Conservation (phyloP, 2,888 invertebrate genomes). For the Netelia virgata region DNA sequence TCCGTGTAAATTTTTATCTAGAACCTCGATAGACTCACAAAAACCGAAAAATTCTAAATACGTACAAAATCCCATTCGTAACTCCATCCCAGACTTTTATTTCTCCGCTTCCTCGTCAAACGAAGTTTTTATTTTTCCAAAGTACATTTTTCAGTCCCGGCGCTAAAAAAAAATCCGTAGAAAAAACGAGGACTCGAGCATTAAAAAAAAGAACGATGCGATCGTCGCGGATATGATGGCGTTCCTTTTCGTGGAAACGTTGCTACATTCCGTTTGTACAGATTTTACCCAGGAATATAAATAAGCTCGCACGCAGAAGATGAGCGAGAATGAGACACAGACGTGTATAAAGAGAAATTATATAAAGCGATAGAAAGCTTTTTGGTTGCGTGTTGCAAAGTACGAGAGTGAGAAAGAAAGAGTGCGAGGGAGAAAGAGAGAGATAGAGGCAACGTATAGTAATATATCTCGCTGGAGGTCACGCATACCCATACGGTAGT, state of each 20-base stretch:
- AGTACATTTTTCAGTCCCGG: conserved; percentile 16
- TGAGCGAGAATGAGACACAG: conserved; percentile 46
- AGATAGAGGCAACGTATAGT: background rate
- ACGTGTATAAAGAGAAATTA: conserved; percentile 46
- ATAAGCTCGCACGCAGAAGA: conserved; percentile 52
- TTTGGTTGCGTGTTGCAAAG: conserved; percentile 66
- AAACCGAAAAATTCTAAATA: background rate
- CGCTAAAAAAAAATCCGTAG: conserved; percentile 7
- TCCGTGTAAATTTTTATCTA: too few relatives aligned
- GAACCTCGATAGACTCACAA: background rate
- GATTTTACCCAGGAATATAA: conserved; percentile 58
- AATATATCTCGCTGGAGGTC: conserved; percentile 11
- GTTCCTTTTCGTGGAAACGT: conserved; percentile 29
- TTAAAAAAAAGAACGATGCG: conserved; percentile 4
- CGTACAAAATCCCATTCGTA: background rate
- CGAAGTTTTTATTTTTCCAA: background rate
- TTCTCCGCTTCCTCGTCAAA: background rate
- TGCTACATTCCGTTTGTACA: conserved; percentile 64
- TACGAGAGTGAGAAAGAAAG: conserved; percentile 12
- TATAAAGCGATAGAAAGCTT: conserved; percentile 69
- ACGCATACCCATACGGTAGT: conserved; percentile 26
- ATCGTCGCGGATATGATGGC: conserved; percentile 34
- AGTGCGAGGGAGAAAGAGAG: background rate
- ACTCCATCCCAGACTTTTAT: background rate
- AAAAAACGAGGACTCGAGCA: background rate